Evolutionary conservation across 2,888 invertebrate genomes (phyloP).

Genomic region (Lucinisca nassula): DNA sequence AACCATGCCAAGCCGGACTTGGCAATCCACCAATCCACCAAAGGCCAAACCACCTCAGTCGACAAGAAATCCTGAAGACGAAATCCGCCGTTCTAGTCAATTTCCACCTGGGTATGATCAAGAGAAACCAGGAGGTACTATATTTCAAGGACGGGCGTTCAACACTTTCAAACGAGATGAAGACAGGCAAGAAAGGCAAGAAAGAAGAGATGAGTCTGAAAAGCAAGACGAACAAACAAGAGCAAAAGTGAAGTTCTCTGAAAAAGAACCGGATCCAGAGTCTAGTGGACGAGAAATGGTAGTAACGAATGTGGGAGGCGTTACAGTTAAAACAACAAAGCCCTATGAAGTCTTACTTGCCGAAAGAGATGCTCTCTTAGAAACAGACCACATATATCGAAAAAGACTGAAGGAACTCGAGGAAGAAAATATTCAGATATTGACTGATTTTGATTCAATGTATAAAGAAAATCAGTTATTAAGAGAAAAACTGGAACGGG

Average conservation of each 20-base stretch:
- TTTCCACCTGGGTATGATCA: conserved; percentile 40
- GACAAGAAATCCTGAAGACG: conserved; percentile 20
- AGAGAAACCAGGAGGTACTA: conserved; percentile 56
- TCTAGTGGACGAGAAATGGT: conserved; percentile 44
- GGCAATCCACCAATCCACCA: conserved; percentile 62
- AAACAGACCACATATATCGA: conserved; percentile 56
- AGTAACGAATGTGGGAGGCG: conserved; percentile 44
- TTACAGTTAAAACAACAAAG: conserved; percentile 50
- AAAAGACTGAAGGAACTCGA: conserved; percentile 55
- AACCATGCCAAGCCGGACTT: conserved; percentile 58
- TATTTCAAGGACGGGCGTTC: conserved; percentile 61
- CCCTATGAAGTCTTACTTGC: conserved; percentile 60
- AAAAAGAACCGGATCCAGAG: conserved; percentile 23
- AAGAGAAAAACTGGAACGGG: conserved; percentile 64
- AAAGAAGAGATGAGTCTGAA: background rate
- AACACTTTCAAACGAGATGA: conserved; percentile 54
- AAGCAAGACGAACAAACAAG: conserved; percentile 14
- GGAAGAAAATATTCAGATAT: conserved; percentile 55
- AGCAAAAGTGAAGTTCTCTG: conserved; percentile 37
- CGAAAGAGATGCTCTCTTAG: conserved; percentile 65
- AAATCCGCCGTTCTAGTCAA: background rate
- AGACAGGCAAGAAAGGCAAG: background rate
- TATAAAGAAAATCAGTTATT: conserved; percentile 67
- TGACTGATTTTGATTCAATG: conserved; percentile 60
- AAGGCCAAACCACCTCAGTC: conserved; percentile 38